Evolutionary conservation across 2,888 invertebrate genomes (phyloP).

Genomic region (Lobophora halterata): DNA sequence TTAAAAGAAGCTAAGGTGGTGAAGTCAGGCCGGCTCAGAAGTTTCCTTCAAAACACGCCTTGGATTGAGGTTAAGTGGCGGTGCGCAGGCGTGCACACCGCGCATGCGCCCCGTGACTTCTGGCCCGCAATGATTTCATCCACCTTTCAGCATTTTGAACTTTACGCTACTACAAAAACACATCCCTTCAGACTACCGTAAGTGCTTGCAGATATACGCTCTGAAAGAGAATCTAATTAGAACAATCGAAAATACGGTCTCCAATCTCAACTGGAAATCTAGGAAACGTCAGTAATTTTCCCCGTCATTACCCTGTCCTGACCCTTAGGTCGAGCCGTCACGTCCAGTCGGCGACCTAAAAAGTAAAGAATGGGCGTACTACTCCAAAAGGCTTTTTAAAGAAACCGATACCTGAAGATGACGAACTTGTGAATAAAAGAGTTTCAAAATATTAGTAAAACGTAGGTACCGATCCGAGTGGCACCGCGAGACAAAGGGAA

Average conservation of each 20-base stretch:
- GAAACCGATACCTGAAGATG: constrained; percentile 36
- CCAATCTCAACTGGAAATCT: constrained; percentile 14
- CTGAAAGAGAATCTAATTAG: neutral
- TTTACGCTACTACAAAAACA: constrained; percentile 37
- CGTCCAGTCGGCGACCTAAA: constrained; percentile 29
- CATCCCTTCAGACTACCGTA: constrained; percentile 7
- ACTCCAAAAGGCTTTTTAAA: constrained; percentile 32
- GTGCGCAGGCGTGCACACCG: constrained; percentile 65
- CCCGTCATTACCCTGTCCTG: constrained; percentile 24
- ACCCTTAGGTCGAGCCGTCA: constrained; percentile 26
- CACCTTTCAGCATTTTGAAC: constrained; percentile 62
- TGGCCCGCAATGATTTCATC: constrained; percentile 72
- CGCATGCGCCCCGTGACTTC: constrained; percentile 53
- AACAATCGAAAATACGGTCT: neutral
- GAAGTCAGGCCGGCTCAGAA: constrained; percentile 52
- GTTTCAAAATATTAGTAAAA: constrained; percentile 38
- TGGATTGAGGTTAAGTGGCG: constrained; percentile 73
- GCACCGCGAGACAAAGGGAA: constrained; percentile 52
- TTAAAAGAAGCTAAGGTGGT: constrained; percentile 63
- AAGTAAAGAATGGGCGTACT: constrained; percentile 31
- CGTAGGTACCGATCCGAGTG: constrained; percentile 38
- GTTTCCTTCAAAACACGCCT: constrained; percentile 78
- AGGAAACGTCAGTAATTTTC: constrained; percentile 23
- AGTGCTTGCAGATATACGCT: constrained; percentile 1
- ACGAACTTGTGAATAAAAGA: constrained; percentile 34